phyloP scores from a whole-genome alignment of 2,888 invertebrate genomes.

The Euspilapteryx auroguttella region DNA sequence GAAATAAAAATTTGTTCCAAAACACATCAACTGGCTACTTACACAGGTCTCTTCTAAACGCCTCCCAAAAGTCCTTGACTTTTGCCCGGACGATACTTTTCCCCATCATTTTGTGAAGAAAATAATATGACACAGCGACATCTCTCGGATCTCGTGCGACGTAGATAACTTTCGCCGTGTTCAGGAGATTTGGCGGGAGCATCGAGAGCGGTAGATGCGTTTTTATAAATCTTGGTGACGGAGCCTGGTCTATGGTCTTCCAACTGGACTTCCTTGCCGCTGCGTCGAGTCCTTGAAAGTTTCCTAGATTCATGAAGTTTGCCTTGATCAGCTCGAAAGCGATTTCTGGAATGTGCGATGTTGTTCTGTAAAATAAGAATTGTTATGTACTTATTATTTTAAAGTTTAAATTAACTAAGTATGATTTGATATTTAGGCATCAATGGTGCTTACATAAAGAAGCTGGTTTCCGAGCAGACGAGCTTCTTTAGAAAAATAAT shows the following conservation, averaged over 20 bases:
- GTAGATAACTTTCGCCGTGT: conserved; percentile 64
- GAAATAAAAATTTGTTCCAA: no score
- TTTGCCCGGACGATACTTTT: conserved; percentile 49
- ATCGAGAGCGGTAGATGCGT: conserved; percentile 65
- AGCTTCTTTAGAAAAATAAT: no score
- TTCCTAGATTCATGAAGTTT: conserved; percentile 38
- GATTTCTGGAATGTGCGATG: conserved; percentile 33
- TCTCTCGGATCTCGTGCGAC: conserved; percentile 74
- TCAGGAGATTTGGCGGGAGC: conserved; percentile 50
- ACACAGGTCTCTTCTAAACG: conserved; percentile 63
- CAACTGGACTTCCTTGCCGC: conserved; percentile 32
- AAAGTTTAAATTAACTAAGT: no score
- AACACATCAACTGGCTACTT: no score
- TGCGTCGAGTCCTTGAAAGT: conserved; percentile 36
- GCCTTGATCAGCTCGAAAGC: conserved; percentile 33
- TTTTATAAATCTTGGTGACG: conserved; percentile 63
- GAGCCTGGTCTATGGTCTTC: conserved; percentile 27
- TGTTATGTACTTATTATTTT: no score
- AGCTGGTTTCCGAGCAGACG: no score
- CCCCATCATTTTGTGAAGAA: conserved; percentile 62
- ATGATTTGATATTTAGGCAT: no score
- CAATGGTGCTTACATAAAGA: no score
- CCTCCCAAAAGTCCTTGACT: conserved; percentile 61
- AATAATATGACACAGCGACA: conserved; percentile 69
- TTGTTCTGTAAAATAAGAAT: conserved; percentile 24